Percentiles rank a stretch among this genome's conserved stretches.
phyloP scores from a whole-genome alignment of 53 echinoderm and acorn worm genomes.

The Stichopus horrens region DNA sequence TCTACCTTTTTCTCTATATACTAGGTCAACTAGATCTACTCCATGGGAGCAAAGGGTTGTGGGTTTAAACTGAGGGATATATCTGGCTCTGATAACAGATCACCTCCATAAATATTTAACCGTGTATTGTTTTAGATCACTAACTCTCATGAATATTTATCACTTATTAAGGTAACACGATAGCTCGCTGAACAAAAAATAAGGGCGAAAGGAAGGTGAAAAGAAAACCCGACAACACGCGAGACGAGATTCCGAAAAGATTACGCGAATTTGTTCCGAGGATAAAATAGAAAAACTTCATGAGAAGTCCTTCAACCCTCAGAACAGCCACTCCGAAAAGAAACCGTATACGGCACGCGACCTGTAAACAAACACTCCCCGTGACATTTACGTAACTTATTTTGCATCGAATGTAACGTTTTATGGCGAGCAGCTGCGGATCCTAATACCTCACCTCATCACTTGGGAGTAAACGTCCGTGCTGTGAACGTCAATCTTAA shows the following conservation, averaged over 20 bases:
- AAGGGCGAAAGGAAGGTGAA: not conserved
- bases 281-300: not conserved
- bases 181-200: not conserved
- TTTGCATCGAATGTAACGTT: slow-evolving; percentile 44
- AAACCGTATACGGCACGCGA: slow-evolving; percentile 16
- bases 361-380: slow-evolving; percentile 39
- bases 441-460: slow-evolving; percentile 31
- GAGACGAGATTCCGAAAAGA: not conserved
- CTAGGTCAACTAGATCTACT: no score
- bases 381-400: slow-evolving; percentile 37
- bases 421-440: slow-evolving; percentile 18
- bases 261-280: not conserved
- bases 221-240: not conserved
- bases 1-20: no score
- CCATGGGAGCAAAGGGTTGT: no score
- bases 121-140: not conserved
- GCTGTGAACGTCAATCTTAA: slow-evolving; percentile 28
- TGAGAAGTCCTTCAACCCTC: not conserved
- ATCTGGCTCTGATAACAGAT: not conserved
- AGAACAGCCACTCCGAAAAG: slow-evolving; percentile 25
- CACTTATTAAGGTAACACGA: not conserved
- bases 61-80: not conserved
- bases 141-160: not conserved
- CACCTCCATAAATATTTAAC: not conserved
- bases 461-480: slow-evolving; percentile 14